A percentile compares a stretch with the other conserved stretches of the same genome.
Conservation (phyloP, 2,797 vertebrate species). For the Bradypus variegatus region DNA sequence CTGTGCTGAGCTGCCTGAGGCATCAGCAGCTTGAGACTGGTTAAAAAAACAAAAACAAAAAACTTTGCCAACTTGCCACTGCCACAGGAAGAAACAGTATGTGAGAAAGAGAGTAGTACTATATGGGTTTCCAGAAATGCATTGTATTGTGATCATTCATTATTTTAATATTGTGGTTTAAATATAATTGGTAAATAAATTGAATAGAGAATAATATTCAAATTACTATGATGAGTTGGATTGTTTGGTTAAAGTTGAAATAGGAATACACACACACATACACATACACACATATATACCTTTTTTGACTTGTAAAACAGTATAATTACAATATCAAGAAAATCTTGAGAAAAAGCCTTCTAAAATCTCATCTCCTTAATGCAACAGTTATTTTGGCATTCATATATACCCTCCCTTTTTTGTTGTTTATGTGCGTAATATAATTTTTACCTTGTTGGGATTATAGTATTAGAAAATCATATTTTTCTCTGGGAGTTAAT, state of each 20-base stretch:
- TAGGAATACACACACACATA: neutral
- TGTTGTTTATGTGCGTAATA: too few species aligned
- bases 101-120: neutral
- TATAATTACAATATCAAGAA: too few species aligned
- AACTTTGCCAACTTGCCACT: neutral
- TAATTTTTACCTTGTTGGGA: too few species aligned
- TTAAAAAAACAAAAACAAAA: neutral
- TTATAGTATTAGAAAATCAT: too few species aligned
- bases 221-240: neutral
- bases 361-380: too few species aligned
- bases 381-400: too few species aligned
- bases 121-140: neutral
- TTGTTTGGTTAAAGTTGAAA: neutral
- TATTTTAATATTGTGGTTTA: neutral
- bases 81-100: neutral
- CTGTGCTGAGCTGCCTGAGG: neutral
- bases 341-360: too few species aligned
- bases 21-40: neutral
- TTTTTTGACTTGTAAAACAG: too few species aligned
- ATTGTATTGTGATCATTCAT: neutral
- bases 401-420: too few species aligned
- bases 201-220: neutral
- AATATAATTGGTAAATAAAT: neutral
- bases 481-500: neutral
- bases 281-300: too few species aligned